Percentiles rank a stretch among this genome's conserved stretches.
Evolutionary conservation across 2,797 vertebrate species (phyloP).

Genomic region (Neoniphon sammara): DNA sequence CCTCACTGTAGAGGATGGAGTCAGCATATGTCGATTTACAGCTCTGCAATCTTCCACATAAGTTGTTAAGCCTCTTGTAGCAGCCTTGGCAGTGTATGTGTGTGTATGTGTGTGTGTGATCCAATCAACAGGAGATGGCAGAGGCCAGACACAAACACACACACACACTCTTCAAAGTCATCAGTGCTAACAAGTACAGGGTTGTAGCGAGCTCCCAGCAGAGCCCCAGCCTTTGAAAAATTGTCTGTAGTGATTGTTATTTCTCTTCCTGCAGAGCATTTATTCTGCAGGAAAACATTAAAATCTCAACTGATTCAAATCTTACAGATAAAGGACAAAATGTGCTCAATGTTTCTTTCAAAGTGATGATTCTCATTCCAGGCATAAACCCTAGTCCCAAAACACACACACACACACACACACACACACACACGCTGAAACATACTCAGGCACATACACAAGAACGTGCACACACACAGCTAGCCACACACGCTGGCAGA

Average conservation of each 20-base stretch:
- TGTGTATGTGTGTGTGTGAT: constrained; percentile 16
- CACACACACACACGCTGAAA: neutral
- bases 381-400: neutral
- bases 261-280: constrained; percentile 42
- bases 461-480: constrained; percentile 11
- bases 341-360: constrained; percentile 32
- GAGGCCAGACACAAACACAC: constrained; percentile 59
- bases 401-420: constrained; percentile 14
- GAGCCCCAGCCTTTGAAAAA: constrained; percentile 46
- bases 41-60: constrained; percentile 21
- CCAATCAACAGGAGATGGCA: constrained; percentile 43
- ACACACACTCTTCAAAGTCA: constrained; percentile 45
- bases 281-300: constrained; percentile 19
- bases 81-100: constrained; percentile 7
- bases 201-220: constrained; percentile 47
- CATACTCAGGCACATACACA: neutral
- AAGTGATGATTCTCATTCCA: constrained; percentile 33
- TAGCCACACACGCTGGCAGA: constrained; percentile 38
- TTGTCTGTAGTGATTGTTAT: constrained; percentile 42
- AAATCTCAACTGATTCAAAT: constrained; percentile 45
- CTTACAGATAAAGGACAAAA: constrained; percentile 47
- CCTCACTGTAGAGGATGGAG: neutral
- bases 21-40: constrained; percentile 28
- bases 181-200: constrained; percentile 64
- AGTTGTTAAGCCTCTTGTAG: constrained; percentile 32